A percentile compares a stretch with the other conserved stretches of the same genome.
These are phyloP conservation scores for Drosophila persimilis DNA, from an alignment of 1,140 invertebrate genomes.

Conservation along the genomic window DNA sequence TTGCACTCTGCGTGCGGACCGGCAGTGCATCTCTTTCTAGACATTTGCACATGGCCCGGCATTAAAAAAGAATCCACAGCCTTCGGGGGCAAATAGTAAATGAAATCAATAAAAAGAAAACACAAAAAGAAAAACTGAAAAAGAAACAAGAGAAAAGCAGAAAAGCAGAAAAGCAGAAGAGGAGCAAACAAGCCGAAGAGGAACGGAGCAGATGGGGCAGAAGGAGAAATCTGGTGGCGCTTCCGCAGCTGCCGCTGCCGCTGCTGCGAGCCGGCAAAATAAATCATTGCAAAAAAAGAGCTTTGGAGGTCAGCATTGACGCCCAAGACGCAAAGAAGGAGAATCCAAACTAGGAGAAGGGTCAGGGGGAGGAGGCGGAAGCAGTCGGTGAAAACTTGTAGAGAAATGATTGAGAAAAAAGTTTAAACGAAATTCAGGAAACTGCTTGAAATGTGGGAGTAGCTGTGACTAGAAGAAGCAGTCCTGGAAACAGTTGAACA, in stretches of 20 bases:
- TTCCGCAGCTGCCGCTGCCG: conserved; percentile 43
- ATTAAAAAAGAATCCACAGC: conserved; percentile 50
- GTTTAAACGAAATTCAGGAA: too few species aligned
- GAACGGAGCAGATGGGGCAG: not conserved
- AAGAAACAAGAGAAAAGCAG: conserved; percentile 8
- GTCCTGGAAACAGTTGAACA: too few species aligned
- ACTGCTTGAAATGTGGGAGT: too few species aligned
- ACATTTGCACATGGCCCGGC: conserved; percentile 68
- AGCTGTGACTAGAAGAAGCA: too few species aligned
- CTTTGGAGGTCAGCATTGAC: conserved; percentile 71
- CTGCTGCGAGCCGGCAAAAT: conserved; percentile 48
- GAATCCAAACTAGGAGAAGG: conserved; percentile 26
- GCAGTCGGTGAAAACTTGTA: too few species aligned
- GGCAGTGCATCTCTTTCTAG: conserved; percentile 21
- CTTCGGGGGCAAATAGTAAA: conserved; percentile 27
- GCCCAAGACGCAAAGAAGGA: conserved; percentile 46
- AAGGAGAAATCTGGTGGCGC: conserved; percentile 12
- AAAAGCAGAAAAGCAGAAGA: conserved; percentile 4
- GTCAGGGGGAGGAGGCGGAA: too few species aligned
- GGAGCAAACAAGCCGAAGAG: conserved; percentile 18
- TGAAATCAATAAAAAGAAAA: conserved; percentile 53
- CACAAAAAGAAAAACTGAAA: conserved; percentile 3
- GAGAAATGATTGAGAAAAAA: too few species aligned
- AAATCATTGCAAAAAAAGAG: conserved; percentile 49
- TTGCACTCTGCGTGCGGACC: not conserved